These are phyloP conservation scores for Drosophila recens DNA, from an alignment of 2,888 invertebrate genomes.

Conservation along the genomic window DNA sequence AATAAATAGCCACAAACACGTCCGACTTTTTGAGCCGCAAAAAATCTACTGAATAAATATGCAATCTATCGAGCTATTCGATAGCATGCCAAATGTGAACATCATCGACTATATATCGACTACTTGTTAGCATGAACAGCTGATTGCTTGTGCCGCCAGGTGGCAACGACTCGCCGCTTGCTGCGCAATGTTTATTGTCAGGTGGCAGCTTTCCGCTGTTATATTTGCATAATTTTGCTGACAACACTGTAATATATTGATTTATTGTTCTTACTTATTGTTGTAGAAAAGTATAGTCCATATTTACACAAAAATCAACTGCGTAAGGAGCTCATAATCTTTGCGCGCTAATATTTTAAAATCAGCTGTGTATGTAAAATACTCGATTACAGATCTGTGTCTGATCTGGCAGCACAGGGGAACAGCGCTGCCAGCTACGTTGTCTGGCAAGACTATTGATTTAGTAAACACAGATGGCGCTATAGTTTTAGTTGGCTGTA, in stretches of 20 bases:
- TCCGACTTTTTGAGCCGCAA: constrained; percentile 65
- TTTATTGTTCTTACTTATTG: background rate
- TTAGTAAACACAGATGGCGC: constrained; percentile 30
- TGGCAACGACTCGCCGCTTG: constrained; percentile 32
- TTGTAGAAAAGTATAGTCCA: no score
- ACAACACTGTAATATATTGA: background rate
- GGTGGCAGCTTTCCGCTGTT: background rate
- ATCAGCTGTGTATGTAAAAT: constrained; percentile 29
- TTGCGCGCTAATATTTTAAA: background rate
- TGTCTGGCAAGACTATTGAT: background rate
- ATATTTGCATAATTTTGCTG: background rate
- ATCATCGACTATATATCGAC: constrained; percentile 42
- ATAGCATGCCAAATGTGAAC: constrained; percentile 34
- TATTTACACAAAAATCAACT: background rate
- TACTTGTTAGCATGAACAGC: constrained; percentile 56
- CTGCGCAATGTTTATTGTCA: background rate
- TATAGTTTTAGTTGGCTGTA: background rate
- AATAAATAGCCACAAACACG: constrained; percentile 55
- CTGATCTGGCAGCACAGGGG: background rate
- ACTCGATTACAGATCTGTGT: constrained; percentile 14
- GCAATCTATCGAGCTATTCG: constrained; percentile 47
- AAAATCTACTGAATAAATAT: constrained; percentile 65
- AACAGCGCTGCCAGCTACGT: constrained; percentile 1
- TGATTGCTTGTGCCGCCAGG: constrained; percentile 19
- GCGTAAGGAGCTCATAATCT: fast-evolving